These are phyloP conservation scores for Cyprinodon brontotheroides DNA, from an alignment of 2,113 vertebrate species.

Conservation along the genomic window DNA sequence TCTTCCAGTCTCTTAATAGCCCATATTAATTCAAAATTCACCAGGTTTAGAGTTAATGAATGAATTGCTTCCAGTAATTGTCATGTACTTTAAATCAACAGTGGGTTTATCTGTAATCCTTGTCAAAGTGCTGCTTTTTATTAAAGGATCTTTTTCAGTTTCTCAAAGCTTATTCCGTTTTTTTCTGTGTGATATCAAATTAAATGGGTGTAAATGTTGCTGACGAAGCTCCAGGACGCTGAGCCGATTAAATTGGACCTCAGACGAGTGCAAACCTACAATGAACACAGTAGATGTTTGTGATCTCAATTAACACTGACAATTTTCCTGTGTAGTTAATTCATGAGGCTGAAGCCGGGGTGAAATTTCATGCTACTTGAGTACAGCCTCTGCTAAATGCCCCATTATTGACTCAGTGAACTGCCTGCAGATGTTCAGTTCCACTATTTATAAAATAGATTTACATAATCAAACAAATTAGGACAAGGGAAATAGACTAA, in stretches of 20 bases:
- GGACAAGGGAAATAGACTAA: slow-evolving; percentile 41
- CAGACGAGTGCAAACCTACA: slow-evolving; percentile 4
- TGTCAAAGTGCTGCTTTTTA: neutral
- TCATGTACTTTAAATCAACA: neutral
- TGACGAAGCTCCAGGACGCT: slow-evolving; percentile 4
- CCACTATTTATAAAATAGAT: slow-evolving; percentile 71
- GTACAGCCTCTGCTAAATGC: slow-evolving; percentile 60
- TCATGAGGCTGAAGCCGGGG: slow-evolving; percentile 48
- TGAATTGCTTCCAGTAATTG: neutral
- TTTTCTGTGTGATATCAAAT: slow-evolving; percentile 17
- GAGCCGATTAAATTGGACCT: slow-evolving; percentile 18
- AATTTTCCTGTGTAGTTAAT: slow-evolving; percentile 44
- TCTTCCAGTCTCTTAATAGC: neutral
- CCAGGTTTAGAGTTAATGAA: neutral
- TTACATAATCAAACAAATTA: slow-evolving; percentile 73
- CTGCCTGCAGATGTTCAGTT: slow-evolving; percentile 66
- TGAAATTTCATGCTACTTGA: slow-evolving; percentile 67
- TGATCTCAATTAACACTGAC: slow-evolving; percentile 41
- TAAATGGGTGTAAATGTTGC: slow-evolving; percentile 16
- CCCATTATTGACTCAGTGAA: slow-evolving; percentile 71
- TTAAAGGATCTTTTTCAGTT: neutral
- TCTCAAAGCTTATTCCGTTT: slow-evolving; percentile 10
- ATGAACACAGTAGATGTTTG: slow-evolving; percentile 12
- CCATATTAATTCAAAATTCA: neutral
- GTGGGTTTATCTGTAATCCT: neutral